A percentile compares a stretch with the other conserved stretches of the same genome.
Conservation (phyloP, 2,888 invertebrate species). For the Seira ritae region DNA sequence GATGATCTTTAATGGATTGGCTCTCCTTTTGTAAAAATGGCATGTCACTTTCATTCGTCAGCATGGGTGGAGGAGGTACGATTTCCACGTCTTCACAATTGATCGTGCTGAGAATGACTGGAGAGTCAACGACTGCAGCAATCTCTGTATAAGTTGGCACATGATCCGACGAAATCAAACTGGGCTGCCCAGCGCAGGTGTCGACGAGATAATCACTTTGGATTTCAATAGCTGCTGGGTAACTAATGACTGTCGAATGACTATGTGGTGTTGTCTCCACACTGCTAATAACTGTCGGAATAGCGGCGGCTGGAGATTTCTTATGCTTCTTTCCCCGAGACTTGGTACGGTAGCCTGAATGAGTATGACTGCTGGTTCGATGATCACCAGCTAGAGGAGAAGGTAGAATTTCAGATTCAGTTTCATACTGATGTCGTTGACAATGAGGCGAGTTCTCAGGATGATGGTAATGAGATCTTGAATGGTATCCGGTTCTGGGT, state of each 20-base stretch:
- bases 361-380: slow-evolving; percentile 37
- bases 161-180: slow-evolving; percentile 27
- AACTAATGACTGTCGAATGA: slow-evolving; percentile 8
- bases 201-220: slow-evolving; percentile 34
- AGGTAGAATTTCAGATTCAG: slow-evolving; percentile 45
- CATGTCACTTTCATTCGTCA: slow-evolving; percentile 38
- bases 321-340: slow-evolving; percentile 58
- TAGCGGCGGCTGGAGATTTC: slow-evolving; percentile 31
- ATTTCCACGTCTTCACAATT: slow-evolving; percentile 51
- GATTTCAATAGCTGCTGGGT: slow-evolving; percentile 9
- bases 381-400: slow-evolving; percentile 35
- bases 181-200: slow-evolving; percentile 26
- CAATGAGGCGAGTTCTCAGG: slow-evolving; percentile 51
- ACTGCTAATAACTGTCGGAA: slow-evolving; percentile 51
- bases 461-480: slow-evolving; percentile 50
- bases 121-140: slow-evolving; percentile 36
- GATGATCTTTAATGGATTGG: slow-evolving; percentile 19
- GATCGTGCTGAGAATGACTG: slow-evolving; percentile 39
- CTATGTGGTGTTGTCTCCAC: slow-evolving; percentile 26
- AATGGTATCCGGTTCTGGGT: slow-evolving; percentile 56
- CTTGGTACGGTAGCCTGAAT: slow-evolving; percentile 43
- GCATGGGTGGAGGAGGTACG: slow-evolving; percentile 50
- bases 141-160: slow-evolving; percentile 42
- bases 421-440: slow-evolving; percentile 53
- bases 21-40: slow-evolving; percentile 37